Evolutionary conservation across 1,140 invertebrate genomes (phyloP).

Genomic region (Sarcophaga bullata): DNA sequence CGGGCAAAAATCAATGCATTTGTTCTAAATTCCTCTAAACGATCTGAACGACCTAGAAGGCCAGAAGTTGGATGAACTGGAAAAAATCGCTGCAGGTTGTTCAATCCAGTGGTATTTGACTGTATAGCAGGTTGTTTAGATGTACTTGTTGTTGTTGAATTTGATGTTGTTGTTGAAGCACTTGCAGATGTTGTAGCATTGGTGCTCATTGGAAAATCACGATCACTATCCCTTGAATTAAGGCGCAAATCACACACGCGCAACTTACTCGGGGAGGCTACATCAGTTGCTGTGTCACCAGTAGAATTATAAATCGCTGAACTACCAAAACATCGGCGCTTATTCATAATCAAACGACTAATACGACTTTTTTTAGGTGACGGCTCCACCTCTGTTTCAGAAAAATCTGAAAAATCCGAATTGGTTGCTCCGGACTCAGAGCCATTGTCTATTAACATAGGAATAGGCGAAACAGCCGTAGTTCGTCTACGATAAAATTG

Average conservation of each 20-base stretch:
- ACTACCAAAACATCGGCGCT: slow-evolving; percentile 65
- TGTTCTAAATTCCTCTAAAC: slow-evolving; percentile 37
- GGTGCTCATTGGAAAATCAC: slow-evolving; percentile 65
- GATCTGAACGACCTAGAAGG: slow-evolving; percentile 54
- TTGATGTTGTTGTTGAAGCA: not conserved
- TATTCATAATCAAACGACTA: slow-evolving; percentile 66
- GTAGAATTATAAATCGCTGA: slow-evolving; percentile 47
- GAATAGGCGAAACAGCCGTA: slow-evolving; percentile 67
- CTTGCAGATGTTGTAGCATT: not conserved
- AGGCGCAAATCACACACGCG: slow-evolving; percentile 71
- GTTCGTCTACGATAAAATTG: slow-evolving; percentile 59
- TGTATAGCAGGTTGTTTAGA: slow-evolving; percentile 45
- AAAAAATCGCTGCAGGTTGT: slow-evolving; percentile 50
- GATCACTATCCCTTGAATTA: slow-evolving; percentile 69
- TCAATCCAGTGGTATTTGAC: slow-evolving; percentile 40
- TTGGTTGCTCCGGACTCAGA: slow-evolving; percentile 65
- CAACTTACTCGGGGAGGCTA: slow-evolving; percentile 72
- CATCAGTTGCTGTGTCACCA: slow-evolving; percentile 66
- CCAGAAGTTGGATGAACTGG: slow-evolving; percentile 59
- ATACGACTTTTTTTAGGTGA: slow-evolving; percentile 75
- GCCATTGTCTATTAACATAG: slow-evolving; percentile 69
- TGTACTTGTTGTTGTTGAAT: slow-evolving; percentile 44
- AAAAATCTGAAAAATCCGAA: slow-evolving; percentile 70
- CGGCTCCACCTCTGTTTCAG: slow-evolving; percentile 74
- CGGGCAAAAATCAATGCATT: slow-evolving; percentile 25